Conservation (phyloP, 1,140 invertebrate genomes). For the Pinna nobilis region DNA sequence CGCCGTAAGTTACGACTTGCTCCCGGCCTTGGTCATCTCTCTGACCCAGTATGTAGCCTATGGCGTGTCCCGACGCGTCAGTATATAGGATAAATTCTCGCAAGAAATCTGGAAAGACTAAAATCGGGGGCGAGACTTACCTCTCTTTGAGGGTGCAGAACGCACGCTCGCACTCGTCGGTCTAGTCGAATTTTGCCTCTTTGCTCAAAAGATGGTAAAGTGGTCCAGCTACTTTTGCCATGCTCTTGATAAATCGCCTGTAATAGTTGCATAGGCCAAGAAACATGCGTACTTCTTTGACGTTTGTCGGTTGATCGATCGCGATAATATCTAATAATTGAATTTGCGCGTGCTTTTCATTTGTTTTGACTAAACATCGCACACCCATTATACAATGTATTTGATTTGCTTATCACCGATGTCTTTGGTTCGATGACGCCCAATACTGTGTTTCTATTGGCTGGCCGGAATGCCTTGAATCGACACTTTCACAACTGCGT, state of each 20-base stretch:
- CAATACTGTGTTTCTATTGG: too few species aligned
- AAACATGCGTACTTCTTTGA: conserved; percentile 73
- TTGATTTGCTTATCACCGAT: too few species aligned
- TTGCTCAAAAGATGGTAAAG: conserved; percentile 73
- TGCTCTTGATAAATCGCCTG: conserved; percentile 66
- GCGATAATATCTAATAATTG: too few species aligned
- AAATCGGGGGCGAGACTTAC: conserved; percentile 45
- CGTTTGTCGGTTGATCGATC: conserved; percentile 56
- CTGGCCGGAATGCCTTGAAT: too few species aligned
- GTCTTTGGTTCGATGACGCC: too few species aligned
- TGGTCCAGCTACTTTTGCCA: conserved; percentile 60
- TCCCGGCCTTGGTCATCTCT: conserved; percentile 33
- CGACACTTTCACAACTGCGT: too few species aligned
- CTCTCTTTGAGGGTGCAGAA: conserved; percentile 49
- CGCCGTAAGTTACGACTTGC: conserved; percentile 49
- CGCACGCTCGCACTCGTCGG: conserved; percentile 35
- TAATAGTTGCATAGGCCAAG: conserved; percentile 75
- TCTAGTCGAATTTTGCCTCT: conserved; percentile 53
- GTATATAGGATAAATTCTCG: conserved; percentile 51
- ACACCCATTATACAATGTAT: too few species aligned
- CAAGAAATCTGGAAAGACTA: conserved; percentile 44
- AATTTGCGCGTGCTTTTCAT: too few species aligned
- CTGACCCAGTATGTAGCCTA: conserved; percentile 48
- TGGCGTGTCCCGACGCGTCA: conserved; percentile 41
- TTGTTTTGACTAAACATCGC: too few species aligned